Evolutionary conservation across 2,888 invertebrate genomes (phyloP).

Genomic region (Mythimna loreyi): DNA sequence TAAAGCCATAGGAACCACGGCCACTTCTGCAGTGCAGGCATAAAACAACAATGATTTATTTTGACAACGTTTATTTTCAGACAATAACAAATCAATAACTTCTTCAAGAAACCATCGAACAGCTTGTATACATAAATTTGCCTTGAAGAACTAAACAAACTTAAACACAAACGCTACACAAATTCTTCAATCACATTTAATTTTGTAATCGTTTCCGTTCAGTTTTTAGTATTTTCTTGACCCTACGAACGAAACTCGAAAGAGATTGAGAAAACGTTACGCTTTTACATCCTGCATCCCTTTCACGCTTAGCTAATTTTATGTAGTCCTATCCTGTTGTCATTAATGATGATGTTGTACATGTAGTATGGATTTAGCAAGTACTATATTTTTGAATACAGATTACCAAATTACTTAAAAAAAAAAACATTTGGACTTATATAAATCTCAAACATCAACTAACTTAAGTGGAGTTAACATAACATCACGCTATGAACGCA

Average conservation of each 20-base stretch:
- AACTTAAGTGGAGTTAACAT: too few relatives aligned
- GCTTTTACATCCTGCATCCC: constrained; percentile 31
- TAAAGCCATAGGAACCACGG: constrained; percentile 59
- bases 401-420: neutral
- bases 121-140: constrained; percentile 32
- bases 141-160: constrained; percentile 22
- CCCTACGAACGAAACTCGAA: constrained; percentile 35
- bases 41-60: constrained; percentile 52
- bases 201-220: constrained; percentile 52
- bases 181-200: constrained; percentile 36
- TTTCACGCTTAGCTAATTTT: constrained; percentile 3
- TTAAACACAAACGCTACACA: constrained; percentile 22
- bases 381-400: neutral
- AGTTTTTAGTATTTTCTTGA: constrained; percentile 34
- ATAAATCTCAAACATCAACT: too few relatives aligned
- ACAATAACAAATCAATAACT: constrained; percentile 55
- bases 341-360: constrained; percentile 26
- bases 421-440: too few relatives aligned
- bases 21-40: constrained; percentile 33
- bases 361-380: neutral
- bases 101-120: constrained; percentile 10
- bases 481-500: too few relatives aligned
- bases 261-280: constrained; percentile 41
- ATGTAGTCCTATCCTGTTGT: constrained; percentile 30
- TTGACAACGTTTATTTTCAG: constrained; percentile 46